Conservation (phyloP, 2,888 invertebrate genomes). For the Folsomia candida region DNA sequence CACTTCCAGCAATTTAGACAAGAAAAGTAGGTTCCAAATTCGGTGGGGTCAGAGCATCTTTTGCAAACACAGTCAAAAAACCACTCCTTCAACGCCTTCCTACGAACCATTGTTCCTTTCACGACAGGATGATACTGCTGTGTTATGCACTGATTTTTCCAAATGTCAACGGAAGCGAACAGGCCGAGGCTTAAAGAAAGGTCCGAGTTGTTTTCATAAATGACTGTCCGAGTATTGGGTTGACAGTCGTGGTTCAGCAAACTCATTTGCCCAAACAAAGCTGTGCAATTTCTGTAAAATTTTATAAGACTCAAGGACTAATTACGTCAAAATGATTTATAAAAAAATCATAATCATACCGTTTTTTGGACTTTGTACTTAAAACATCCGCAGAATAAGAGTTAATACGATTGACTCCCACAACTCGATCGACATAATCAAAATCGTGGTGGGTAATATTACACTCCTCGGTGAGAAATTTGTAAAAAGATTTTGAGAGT, state of each 20-base stretch:
- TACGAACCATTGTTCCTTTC: conserved; percentile 26
- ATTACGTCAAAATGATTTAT: no score
- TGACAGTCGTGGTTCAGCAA: conserved; percentile 37
- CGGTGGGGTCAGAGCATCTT: conserved; percentile 32
- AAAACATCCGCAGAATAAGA: conserved; percentile 34
- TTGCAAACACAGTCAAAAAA: conserved; percentile 36
- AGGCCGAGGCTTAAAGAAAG: conserved; percentile 22
- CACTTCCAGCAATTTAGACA: conserved; percentile 32
- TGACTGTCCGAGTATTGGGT: conserved; percentile 33
- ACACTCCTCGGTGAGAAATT: conserved; percentile 31
- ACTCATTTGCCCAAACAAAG: conserved; percentile 30
- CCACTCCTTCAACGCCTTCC: conserved; percentile 30
- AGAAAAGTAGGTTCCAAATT: conserved; percentile 30
- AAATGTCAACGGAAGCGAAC: conserved; percentile 25
- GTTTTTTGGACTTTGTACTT: conserved; percentile 25
- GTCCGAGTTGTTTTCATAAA: conserved; percentile 24
- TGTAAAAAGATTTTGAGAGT: conserved; percentile 28
- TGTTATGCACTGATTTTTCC: conserved; percentile 27
- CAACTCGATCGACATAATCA: conserved; percentile 26
- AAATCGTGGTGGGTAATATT: conserved; percentile 21
- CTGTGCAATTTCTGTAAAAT: conserved; percentile 28
- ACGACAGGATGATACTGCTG: conserved; percentile 32
- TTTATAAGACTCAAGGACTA: no score
- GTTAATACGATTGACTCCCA: conserved; percentile 36
- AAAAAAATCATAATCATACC: conserved; percentile 19